Base-by-base conservation (phyloP, 2,797 vertebrate species). In the Trematomus bernacchii region DNA sequence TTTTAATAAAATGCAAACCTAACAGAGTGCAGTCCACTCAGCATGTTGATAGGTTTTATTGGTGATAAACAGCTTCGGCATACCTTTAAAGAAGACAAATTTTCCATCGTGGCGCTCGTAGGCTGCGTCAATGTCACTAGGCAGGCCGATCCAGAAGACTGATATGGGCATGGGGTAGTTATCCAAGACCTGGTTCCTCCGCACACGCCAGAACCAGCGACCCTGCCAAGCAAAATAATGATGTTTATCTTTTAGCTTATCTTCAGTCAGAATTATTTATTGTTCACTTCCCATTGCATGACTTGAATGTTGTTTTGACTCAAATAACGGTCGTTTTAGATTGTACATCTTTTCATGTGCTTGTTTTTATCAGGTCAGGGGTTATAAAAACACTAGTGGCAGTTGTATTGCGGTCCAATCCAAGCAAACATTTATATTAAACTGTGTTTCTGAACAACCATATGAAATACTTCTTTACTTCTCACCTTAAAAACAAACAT, bases 401-500 rank as follows among this genome's bases (percentile, higher is more conserved):
- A 60, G 51, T 42, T 30, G 43, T 4, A 30, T 53, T 47, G 18
- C 12, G 53, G 57, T 59, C 6, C 11, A 30, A 58, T 53, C 27
- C 3, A 19, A 46, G 18, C 1, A 33, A 61, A 21, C 2, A 2
- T 6, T 23, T 21, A 14, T 46, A 21, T 8, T 16, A 18, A 63
- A 71, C 33, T 8, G 23, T 19, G 4, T 18, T 4, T 68, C 23
- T 69, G 19, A 19, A 57, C 7, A 27, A 37, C 4, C 10, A 55
- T 19, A 30, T n/a, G 46, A 23, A 55, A 12, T 37, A 4, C 44
- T 6, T 65, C 23, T 16, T 59, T 4, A 50, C 8, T 64, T 74
- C 87, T 90, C 87, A 98, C 98, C 97, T 99, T 99, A 84, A 99
- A 99, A 30, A 99, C 97, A 77, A 99, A 99, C 98, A 99, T 99